Conservation (phyloP, 2,113 vertebrate genomes). For the Pica pica region DNA sequence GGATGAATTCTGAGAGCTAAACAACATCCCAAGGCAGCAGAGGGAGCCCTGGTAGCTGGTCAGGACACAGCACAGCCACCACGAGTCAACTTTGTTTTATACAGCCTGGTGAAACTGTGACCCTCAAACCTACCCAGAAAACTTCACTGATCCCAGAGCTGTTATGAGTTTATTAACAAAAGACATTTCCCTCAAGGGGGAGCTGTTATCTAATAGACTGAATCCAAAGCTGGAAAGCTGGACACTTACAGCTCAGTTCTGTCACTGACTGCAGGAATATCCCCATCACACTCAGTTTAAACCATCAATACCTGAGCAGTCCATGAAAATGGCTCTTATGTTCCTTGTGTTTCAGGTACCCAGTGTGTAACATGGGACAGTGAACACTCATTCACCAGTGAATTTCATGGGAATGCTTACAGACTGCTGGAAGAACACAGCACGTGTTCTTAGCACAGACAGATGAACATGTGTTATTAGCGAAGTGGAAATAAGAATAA, state of each 20-base stretch:
- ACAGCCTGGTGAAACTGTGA: background rate
- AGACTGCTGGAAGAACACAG: background rate
- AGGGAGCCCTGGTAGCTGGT: background rate
- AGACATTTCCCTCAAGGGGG: conserved; percentile 43
- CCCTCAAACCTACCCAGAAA: background rate
- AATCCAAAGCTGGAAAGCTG: background rate
- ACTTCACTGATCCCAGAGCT: background rate
- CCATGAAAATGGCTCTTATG: background rate
- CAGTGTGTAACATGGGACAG: background rate
- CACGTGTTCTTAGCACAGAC: background rate
- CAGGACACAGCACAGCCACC: background rate
- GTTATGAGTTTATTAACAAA: background rate
- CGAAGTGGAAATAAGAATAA: background rate
- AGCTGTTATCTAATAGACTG: conserved; percentile 28
- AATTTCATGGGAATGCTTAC: background rate
- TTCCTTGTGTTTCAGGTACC: background rate
- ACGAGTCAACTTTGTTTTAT: fast-evolving
- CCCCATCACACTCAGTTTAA: background rate
- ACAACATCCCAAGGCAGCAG: background rate
- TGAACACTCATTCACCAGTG: background rate
- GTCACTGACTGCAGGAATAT: background rate
- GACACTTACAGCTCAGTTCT: background rate
- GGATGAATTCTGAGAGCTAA: background rate
- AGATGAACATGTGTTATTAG: fast-evolving
- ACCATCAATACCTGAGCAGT: background rate